A percentile compares a stretch with the other conserved stretches of the same genome.
Evolutionary conservation across 2,113 vertebrate genomes (phyloP).

Genomic region (Etheostoma cragini): DNA sequence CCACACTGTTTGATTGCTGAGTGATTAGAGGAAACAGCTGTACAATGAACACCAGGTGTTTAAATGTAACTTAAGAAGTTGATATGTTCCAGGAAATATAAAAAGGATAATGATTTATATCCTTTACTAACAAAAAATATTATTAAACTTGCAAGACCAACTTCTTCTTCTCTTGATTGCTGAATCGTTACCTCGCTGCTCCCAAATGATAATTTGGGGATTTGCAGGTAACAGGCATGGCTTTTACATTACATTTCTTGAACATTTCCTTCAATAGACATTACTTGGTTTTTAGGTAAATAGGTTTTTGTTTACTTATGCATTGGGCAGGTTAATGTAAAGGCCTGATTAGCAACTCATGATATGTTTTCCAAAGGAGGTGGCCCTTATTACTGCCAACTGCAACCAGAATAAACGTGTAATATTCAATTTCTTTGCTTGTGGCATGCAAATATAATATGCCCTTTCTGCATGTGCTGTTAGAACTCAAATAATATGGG

Average conservation of each 20-base stretch:
- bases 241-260: neutral
- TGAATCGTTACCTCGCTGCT: neutral
- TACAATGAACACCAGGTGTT: neutral
- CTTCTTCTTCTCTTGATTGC: neutral
- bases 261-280: neutral
- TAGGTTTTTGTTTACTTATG: neutral
- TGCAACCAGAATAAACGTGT: neutral
- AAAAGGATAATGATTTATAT: neutral
- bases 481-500: neutral
- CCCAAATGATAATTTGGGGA: neutral
- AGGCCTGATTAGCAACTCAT: neutral
- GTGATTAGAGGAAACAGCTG: neutral
- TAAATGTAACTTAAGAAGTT: neutral
- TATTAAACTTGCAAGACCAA: slow-evolving; percentile 3
- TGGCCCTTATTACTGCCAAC: neutral
- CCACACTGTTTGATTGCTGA: neutral
- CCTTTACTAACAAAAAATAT: neutral
- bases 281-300: neutral
- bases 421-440: neutral
- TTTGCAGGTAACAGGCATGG: neutral
- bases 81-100: neutral
- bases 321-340: neutral
- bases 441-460: neutral
- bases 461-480: neutral
- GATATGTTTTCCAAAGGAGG: neutral